These are phyloP conservation scores for Amblyornis subalaris DNA, from an alignment of 2,113 vertebrate species.

Conservation along the genomic window DNA sequence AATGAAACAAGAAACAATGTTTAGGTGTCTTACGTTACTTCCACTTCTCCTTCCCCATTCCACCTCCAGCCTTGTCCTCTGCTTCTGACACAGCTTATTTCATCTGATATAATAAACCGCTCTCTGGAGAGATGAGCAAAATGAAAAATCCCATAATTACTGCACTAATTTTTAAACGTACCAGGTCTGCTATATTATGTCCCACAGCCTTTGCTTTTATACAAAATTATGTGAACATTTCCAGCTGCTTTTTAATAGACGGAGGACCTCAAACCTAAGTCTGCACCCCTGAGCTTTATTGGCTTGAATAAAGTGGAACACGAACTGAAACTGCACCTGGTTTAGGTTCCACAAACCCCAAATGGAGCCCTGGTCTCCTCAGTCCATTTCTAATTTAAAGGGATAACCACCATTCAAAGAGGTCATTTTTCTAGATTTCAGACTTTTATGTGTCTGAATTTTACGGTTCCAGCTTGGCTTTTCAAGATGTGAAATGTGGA, in stretches of 20 bases:
- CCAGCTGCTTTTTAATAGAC: constrained; percentile 12
- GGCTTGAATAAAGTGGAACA: not conserved
- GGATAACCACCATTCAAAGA: not conserved
- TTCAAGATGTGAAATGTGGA: not conserved
- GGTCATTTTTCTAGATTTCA: constrained; percentile 11
- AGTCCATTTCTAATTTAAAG: constrained; percentile 1
- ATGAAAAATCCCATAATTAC: constrained; percentile 8
- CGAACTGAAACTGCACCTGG: constrained; percentile 13
- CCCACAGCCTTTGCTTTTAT: not conserved
- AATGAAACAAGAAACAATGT: not conserved
- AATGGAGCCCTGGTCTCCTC: not conserved
- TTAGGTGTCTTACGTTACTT: not conserved
- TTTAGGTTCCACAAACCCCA: constrained; percentile 24
- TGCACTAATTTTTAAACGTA: constrained; percentile 23
- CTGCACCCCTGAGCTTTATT: not conserved
- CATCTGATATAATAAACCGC: not conserved
- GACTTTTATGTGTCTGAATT: not conserved
- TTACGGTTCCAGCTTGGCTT: not conserved
- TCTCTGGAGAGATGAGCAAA: not conserved
- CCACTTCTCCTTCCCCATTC: not conserved
- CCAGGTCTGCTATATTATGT: not conserved
- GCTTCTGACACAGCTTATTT: not conserved
- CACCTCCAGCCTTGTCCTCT: not conserved
- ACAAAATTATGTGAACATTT: constrained; percentile 5
- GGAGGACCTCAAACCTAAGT: not conserved